phyloP scores from a whole-genome alignment of 2,113 vertebrate species.

The Pygoscelis antarcticus region DNA sequence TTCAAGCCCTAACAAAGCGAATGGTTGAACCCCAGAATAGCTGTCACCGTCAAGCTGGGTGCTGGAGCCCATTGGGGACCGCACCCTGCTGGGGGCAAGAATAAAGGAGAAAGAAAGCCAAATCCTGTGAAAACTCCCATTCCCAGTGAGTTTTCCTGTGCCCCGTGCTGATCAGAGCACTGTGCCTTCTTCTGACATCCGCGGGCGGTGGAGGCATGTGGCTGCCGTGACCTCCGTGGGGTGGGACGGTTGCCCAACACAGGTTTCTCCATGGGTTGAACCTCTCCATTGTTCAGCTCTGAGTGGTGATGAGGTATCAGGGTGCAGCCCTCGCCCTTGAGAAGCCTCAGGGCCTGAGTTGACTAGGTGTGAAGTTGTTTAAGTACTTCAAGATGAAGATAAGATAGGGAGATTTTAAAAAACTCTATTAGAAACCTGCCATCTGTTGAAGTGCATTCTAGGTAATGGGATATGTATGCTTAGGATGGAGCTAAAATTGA shows the following conservation, averaged over 20 bases:
- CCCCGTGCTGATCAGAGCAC: neutral
- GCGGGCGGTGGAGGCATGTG: fast-evolving
- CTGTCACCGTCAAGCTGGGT: neutral
- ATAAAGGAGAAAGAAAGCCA: neutral
- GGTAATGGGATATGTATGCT: neutral
- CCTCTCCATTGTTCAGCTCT: slow-evolving; percentile 32
- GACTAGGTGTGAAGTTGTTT: slow-evolving; percentile 56
- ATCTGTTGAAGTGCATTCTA: slow-evolving; percentile 26
- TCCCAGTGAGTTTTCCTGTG: neutral
- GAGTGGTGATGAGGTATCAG: neutral
- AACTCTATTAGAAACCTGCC: neutral
- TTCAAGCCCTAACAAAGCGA: slow-evolving; percentile 19
- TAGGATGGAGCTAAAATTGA: neutral
- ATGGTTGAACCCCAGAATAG: neutral
- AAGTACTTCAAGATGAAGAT: slow-evolving; percentile 43
- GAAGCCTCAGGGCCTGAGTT: slow-evolving; percentile 46
- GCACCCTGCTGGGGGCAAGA: neutral
- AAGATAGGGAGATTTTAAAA: slow-evolving; percentile 6
- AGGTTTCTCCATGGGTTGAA: slow-evolving; percentile 30
- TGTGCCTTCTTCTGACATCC: fast-evolving
- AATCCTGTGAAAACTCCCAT: neutral
- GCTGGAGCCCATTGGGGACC: neutral
- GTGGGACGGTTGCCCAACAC: neutral
- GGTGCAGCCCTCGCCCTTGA: slow-evolving; percentile 19
- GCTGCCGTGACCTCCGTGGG: neutral